Percentiles rank a stretch among this genome's conserved stretches.
These are phyloP conservation scores for Corythornis cristatus DNA, from an alignment of 2,113 vertebrate species.

Conservation along the genomic window DNA sequence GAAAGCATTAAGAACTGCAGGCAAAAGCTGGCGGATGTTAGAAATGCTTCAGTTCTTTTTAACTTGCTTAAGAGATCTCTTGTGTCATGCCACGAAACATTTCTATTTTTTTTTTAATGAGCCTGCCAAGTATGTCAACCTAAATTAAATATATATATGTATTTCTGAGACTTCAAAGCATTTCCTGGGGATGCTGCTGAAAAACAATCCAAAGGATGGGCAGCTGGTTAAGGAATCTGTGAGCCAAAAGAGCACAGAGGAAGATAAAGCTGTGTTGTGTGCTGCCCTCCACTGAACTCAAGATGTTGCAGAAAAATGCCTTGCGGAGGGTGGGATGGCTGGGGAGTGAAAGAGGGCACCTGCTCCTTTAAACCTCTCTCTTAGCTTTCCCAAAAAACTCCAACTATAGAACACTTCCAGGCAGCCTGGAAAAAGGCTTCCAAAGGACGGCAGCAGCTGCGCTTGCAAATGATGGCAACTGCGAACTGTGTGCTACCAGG, in stretches of 20 bases:
- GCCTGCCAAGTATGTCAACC: conserved; percentile 73
- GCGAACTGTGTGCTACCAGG: background rate
- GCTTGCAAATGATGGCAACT: background rate
- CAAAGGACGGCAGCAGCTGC: background rate
- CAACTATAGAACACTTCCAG: background rate
- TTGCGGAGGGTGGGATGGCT: background rate
- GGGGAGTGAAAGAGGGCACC: background rate
- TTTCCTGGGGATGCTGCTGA: conserved; percentile 68
- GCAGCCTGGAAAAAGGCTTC: background rate
- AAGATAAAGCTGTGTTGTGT: background rate
- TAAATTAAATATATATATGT: conserved; percentile 51
- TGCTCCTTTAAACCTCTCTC: background rate
- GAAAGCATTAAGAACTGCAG: conserved; percentile 43
- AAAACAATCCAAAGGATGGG: conserved; percentile 56
- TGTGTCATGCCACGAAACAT: conserved; percentile 71
- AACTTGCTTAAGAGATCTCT: conserved; percentile 68
- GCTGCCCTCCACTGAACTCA: background rate
- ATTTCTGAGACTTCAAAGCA: conserved; percentile 76
- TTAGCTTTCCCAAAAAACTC: background rate
- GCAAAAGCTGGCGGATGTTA: conserved; percentile 66
- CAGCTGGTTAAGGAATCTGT: background rate
- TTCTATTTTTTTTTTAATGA: conserved; percentile 62
- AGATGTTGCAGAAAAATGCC: background rate
- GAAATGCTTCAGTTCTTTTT: conserved; percentile 65
- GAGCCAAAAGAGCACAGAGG: background rate